Evolutionary conservation across 2,888 invertebrate genomes (phyloP), one percentile per base, ranked within the genome.

Genomic region (Pollenia amentaria): DNA sequence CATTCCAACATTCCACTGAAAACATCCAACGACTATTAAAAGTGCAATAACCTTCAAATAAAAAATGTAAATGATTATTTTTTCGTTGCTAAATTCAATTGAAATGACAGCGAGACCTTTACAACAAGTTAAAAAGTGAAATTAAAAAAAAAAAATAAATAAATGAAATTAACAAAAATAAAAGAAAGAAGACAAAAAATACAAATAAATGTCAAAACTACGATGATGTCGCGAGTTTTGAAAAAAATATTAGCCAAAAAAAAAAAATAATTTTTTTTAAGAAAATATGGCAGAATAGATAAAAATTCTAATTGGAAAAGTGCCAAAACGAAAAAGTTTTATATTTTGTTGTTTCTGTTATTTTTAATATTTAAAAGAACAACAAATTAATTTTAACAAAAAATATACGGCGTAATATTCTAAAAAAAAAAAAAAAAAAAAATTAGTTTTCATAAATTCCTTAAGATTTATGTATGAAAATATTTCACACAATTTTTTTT

Each of bases 11-110:
- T 57, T 72, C 72, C 21, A 44, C n/a, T 46, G 38, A 18, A 42
- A 40, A 55, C 40, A 44, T 48, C 10, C 46, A 44, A 21, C 2
- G 29, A 55, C 44, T 29, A 51, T 44, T 64, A 29, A 72, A 72
- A 72, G 79, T 80, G 72, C 79, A 80, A 64, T 44, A 80, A 80
- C 79, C 79, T 80, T 80, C 72, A 72, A 70, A 72, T 80, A 38
- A 44, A 11, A 62, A 53, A 64, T 72, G 72, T 46, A 64, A 65
- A 80, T 73, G 55, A 18, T 53, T 51, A 29, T 21, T 46, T n/a
- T 40, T 9, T 21, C n/a, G 40, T 21, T 38, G 70, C 51, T 6
- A 51, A 79, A 70, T 64, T 62, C n/a, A 70, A 51, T 53, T 53
- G 14, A 72, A 80, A 72, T 55, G 64, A 64, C 64, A 55, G 79